phyloP scores from a whole-genome alignment of 2,888 invertebrate genomes.

The Cheiracanthium punctorium region DNA sequence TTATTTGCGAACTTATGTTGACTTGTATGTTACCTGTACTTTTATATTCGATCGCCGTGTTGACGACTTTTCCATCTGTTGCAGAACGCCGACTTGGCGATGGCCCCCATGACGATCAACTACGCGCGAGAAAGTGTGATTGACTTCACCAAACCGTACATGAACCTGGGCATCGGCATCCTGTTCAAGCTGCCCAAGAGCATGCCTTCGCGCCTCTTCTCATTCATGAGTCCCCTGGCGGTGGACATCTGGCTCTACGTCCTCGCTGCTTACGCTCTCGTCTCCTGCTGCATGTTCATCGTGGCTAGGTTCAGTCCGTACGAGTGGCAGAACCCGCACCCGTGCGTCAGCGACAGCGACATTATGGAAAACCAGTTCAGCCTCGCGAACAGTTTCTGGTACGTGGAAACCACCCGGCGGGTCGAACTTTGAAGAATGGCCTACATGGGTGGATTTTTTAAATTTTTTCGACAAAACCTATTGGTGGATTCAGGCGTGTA shows the following conservation, averaged over 20 bases:
- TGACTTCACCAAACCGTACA: conserved; percentile 98
- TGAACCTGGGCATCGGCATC: conserved; percentile 97
- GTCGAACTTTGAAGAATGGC: too few species aligned
- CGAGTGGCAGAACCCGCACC: conserved; percentile 78
- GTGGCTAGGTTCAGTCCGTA: conserved; percentile 96
- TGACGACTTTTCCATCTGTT: neutral
- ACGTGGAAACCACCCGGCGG: too few species aligned
- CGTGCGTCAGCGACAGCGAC: conserved; percentile 79
- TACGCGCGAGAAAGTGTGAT: conserved; percentile 96
- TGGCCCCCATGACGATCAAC: conserved; percentile 98
- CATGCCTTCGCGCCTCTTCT: conserved; percentile 91
- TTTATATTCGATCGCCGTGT: too few species aligned
- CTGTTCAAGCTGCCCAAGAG: conserved; percentile 94
- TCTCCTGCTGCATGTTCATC: conserved; percentile 94
- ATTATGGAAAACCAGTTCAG: conserved; percentile 96
- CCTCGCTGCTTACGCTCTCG: conserved; percentile 93
- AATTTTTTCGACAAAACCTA: too few species aligned
- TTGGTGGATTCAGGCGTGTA: too few species aligned
- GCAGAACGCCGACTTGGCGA: conserved; percentile 95
- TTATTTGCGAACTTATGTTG: too few species aligned
- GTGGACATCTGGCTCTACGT: conserved; percentile 97
- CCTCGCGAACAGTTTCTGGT: conserved; percentile 85
- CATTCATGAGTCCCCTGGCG: conserved; percentile 96
- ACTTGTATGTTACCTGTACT: too few species aligned
- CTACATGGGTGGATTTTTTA: too few species aligned